Percentiles rank a stretch among this genome's conserved stretches.
Evolutionary conservation across 2,888 invertebrate genomes (phyloP).

Genomic region (Drosophila pegasa): DNA sequence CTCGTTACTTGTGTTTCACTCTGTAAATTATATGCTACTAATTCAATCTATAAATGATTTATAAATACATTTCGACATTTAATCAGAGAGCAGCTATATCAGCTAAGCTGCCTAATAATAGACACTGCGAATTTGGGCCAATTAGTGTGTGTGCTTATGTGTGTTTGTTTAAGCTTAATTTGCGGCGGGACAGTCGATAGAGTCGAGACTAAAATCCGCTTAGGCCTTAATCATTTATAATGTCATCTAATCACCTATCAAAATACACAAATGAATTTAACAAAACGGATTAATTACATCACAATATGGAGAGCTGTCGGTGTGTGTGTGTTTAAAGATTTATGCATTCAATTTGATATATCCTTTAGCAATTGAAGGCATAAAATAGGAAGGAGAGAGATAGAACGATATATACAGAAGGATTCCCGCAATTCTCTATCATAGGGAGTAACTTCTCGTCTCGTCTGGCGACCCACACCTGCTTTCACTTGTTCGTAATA

Average conservation of each 20-base stretch:
- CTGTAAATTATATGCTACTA: neutral
- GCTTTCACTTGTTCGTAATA: neutral
- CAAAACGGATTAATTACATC: slow-evolving; percentile 36
- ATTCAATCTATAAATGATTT: neutral
- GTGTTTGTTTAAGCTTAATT: slow-evolving; percentile 29
- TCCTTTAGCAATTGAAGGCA: neutral
- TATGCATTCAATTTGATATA: neutral
- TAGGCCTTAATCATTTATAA: slow-evolving; percentile 47
- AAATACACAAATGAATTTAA: slow-evolving; percentile 27
- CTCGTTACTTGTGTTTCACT: no score
- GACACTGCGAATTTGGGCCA: neutral
- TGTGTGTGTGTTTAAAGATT: slow-evolving; percentile 3
- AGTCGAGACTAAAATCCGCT: slow-evolving; percentile 39
- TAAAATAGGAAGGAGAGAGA: no score
- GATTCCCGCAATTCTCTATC: no score
- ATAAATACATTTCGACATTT: neutral
- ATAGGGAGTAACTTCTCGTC: no score
- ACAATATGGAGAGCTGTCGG: slow-evolving; percentile 4
- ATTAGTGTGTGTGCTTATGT: neutral
- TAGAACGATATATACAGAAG: no score
- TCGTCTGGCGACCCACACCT: neutral
- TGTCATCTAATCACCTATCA: slow-evolving; percentile 34
- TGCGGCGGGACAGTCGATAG: slow-evolving; percentile 13
- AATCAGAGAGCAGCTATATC: neutral
- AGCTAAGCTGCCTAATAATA: neutral